Evolutionary conservation across 1,140 invertebrate genomes (phyloP).

Genomic region (Frieseomelitta varia): DNA sequence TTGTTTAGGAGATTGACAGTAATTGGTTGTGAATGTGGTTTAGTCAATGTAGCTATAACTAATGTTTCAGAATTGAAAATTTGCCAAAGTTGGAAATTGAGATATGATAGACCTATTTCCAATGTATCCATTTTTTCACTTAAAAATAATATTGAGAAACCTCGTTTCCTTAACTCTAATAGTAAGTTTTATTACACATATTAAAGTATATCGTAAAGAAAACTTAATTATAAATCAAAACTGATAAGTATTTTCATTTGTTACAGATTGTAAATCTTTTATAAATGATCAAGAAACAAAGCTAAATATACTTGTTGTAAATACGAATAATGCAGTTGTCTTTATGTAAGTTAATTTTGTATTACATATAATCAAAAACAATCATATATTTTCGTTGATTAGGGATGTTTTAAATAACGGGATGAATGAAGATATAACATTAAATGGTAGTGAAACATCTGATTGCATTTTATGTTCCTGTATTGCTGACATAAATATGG

Average conservation of each 20-base stretch:
- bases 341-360: conserved; percentile 82
- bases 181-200: conserved; percentile 44
- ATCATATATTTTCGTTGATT: conserved; percentile 47
- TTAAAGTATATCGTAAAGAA: neutral
- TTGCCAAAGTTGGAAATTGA: conserved; percentile 80
- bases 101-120: conserved; percentile 85
- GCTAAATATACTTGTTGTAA: conserved; percentile 84
- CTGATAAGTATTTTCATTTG: neutral
- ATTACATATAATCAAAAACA: conserved; percentile 35
- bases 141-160: conserved; percentile 67
- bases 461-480: conserved; percentile 85
- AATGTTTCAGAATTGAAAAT: conserved; percentile 81
- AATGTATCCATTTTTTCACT: conserved; percentile 83
- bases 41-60: conserved; percentile 83
- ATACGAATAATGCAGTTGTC: conserved; percentile 84
- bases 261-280: conserved; percentile 50
- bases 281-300: conserved; percentile 59
- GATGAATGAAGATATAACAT: conserved; percentile 81
- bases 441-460: conserved; percentile 83
- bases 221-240: neutral
- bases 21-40: conserved; percentile 86
- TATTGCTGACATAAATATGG: conserved; percentile 88
- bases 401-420: conserved; percentile 85
- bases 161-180: conserved; percentile 60
- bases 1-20: conserved; percentile 83